A percentile compares a stretch with the other conserved stretches of the same genome.
Conservation (phyloP, 2,888 invertebrate species). For the Hyposoter dolosus region DNA sequence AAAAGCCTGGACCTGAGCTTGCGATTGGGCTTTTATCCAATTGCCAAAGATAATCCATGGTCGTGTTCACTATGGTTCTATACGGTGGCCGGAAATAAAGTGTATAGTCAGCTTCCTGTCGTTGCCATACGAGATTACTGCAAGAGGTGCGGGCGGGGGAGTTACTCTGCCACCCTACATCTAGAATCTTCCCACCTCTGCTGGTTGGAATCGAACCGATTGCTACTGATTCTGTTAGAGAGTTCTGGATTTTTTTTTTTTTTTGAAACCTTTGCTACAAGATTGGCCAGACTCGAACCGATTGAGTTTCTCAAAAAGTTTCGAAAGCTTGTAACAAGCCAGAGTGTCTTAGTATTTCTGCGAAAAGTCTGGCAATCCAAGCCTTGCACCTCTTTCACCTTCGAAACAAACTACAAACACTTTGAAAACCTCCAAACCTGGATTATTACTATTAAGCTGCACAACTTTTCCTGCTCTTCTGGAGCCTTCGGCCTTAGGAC, state of each 20-base stretch:
- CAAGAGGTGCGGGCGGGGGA: not conserved
- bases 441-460: slow-evolving; percentile 45
- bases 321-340: slow-evolving; percentile 1
- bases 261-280: slow-evolving; percentile 38
- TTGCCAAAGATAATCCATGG: slow-evolving; percentile 59
- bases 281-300: slow-evolving; percentile 32
- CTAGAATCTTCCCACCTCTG: slow-evolving; percentile 43
- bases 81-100: slow-evolving; percentile 22
- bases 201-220: slow-evolving; percentile 41
- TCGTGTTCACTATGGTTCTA: slow-evolving; percentile 4
- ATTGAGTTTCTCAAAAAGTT: slow-evolving; percentile 38
- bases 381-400: not conserved
- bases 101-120: slow-evolving; percentile 5
- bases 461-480: slow-evolving; percentile 36
- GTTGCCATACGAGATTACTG: slow-evolving; percentile 30
- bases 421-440: not conserved
- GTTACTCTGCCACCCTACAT: slow-evolving; percentile 34
- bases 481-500: not conserved
- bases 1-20: slow-evolving; percentile 5
- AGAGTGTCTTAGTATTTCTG: slow-evolving; percentile 21
- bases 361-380: slow-evolving; percentile 22
- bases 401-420: slow-evolving; percentile 29
- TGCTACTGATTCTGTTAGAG: slow-evolving; percentile 38
- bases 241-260: not conserved
- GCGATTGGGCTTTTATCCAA: slow-evolving; percentile 56